These are phyloP conservation scores for Anomalospiza imberbis DNA, from an alignment of 2,797 vertebrate genomes.

Conservation along the genomic window DNA sequence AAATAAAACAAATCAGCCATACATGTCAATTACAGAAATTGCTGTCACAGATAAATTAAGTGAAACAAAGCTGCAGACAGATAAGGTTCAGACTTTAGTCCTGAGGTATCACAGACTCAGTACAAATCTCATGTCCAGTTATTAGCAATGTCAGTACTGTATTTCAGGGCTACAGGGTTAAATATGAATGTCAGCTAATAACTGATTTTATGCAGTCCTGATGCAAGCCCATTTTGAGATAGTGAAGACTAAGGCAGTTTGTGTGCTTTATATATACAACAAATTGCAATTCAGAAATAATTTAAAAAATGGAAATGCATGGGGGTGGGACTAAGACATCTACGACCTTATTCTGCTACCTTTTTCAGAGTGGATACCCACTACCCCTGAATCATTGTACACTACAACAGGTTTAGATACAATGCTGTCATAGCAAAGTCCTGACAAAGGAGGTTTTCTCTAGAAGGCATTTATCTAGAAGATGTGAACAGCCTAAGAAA, in stretches of 20 bases:
- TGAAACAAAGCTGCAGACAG: neutral
- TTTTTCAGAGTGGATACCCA: slow-evolving; percentile 66
- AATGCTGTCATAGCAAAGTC: slow-evolving; percentile 13
- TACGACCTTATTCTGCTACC: neutral
- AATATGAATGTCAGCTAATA: neutral
- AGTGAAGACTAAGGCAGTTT: neutral
- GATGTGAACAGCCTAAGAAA: slow-evolving; percentile 46
- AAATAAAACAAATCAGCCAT: neutral
- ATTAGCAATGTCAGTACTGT: neutral
- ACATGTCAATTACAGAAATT: neutral
- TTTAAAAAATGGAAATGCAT: neutral
- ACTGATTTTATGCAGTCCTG: neutral
- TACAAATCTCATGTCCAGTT: neutral
- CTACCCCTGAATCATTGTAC: slow-evolving; percentile 67
- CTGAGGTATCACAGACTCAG: neutral
- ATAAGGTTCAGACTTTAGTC: neutral
- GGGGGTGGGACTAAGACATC: neutral
- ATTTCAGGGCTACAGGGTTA: neutral
- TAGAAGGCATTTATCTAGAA: slow-evolving; percentile 66
- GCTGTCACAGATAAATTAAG: neutral
- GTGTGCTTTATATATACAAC: neutral
- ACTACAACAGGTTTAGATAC: slow-evolving; percentile 49
- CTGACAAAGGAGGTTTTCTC: slow-evolving; percentile 28
- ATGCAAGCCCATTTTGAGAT: neutral
- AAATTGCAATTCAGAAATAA: neutral